Percentiles rank a stretch among this genome's conserved stretches.
Evolutionary conservation across 2,888 invertebrate species (phyloP).

Genomic region (Lysandra bellargus): DNA sequence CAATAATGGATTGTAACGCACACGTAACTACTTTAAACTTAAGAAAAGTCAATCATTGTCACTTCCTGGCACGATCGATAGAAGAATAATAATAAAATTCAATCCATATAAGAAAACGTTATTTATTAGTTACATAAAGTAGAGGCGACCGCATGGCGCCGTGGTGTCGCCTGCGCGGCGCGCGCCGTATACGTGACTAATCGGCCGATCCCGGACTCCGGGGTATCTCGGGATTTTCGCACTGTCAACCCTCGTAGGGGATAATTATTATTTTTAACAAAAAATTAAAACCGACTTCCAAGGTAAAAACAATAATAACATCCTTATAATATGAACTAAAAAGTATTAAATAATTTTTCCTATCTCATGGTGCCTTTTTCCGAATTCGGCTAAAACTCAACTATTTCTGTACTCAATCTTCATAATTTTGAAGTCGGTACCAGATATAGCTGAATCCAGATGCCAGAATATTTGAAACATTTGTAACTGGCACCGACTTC

Average conservation of each 20-base stretch:
- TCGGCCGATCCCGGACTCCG: conserved; percentile 47
- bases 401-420: no score
- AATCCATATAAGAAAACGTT: conserved; percentile 47
- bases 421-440: no score
- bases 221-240: conserved; percentile 19
- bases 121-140: conserved; percentile 43
- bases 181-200: conserved; percentile 58
- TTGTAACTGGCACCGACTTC: no score
- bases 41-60: conserved; percentile 26
- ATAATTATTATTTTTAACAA: no score
- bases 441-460: no score
- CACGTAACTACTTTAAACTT: conserved; percentile 7
- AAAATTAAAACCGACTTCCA: no score
- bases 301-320: no score
- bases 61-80: conserved; percentile 38
- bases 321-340: no score
- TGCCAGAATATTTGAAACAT: no score
- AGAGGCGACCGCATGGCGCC: conserved; percentile 52
- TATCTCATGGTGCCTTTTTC: no score
- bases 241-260: conserved; percentile 12
- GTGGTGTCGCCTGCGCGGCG: conserved; percentile 47
- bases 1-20: background rate
- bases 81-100: conserved; percentile 43
- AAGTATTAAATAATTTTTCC: no score
- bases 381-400: no score